Evolutionary conservation across 2,888 invertebrate genomes (phyloP).

Genomic region (Isoperla grammatica): DNA sequence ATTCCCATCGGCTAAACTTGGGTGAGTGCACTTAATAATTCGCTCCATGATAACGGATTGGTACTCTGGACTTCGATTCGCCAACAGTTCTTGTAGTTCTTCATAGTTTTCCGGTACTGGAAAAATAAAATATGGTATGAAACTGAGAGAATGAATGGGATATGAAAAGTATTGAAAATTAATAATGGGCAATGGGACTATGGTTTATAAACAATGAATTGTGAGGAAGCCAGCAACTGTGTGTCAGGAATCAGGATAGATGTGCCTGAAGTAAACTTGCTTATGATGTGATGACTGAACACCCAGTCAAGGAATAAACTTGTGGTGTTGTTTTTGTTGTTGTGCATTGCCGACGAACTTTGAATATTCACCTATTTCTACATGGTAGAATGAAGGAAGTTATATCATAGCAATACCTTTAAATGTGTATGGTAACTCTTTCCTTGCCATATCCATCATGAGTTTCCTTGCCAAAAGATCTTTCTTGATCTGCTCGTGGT

Average conservation of each 20-base stretch:
- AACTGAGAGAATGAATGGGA: background rate
- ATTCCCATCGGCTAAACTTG: constrained; percentile 70
- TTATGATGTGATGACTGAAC: no score
- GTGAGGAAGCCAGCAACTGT: background rate
- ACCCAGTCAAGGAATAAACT: no score
- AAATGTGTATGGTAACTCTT: constrained; percentile 51
- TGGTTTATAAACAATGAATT: constrained; percentile 19
- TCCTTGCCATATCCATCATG: constrained; percentile 50
- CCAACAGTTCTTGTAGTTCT: constrained; percentile 56
- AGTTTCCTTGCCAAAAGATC: constrained; percentile 44
- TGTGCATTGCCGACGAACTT: no score
- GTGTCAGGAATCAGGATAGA: no score
- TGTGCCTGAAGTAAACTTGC: no score
- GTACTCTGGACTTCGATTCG: constrained; percentile 55
- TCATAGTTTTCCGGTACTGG: constrained; percentile 58
- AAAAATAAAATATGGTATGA: constrained; percentile 22
- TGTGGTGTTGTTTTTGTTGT: no score
- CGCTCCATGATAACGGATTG: constrained; percentile 69
- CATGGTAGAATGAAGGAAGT: no score
- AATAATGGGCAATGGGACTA: constrained; percentile 7
- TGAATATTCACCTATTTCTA: no score
- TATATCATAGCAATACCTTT: no score
- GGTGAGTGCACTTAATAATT: constrained; percentile 84
- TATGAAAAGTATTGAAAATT: background rate
- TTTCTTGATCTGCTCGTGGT: constrained; percentile 36